Evolutionary conservation across 2,888 invertebrate genomes (phyloP).

Genomic region (Drosophila koepferae): DNA sequence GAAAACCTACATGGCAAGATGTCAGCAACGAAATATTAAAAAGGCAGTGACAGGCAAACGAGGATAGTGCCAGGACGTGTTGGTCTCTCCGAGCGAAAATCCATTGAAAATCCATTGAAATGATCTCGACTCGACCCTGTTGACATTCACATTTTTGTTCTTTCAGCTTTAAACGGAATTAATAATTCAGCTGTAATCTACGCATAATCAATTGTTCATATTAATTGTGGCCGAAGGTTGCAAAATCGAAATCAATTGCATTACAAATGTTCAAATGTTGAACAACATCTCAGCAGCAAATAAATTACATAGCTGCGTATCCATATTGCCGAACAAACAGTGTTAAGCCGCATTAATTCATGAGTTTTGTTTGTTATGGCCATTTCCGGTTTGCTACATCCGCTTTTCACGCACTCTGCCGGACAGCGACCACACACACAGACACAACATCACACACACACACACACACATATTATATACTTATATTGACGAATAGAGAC

Average conservation of each 20-base stretch:
- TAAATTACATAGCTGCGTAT: slow-evolving; percentile 49
- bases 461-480: background rate
- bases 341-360: slow-evolving; percentile 68
- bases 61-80: slow-evolving; percentile 38
- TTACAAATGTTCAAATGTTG: slow-evolving; percentile 27
- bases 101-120: slow-evolving; percentile 2
- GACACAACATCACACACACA: background rate
- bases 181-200: slow-evolving; percentile 35
- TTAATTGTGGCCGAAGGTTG: slow-evolving; percentile 3
- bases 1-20: slow-evolving; percentile 48
- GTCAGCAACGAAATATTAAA: slow-evolving; percentile 73
- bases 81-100: slow-evolving; percentile 15
- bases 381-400: slow-evolving; percentile 72
- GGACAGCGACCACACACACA: slow-evolving; percentile 30
- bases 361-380: slow-evolving; percentile 68
- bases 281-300: slow-evolving; percentile 37
- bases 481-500: slow-evolving; percentile 13
- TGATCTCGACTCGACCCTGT: slow-evolving; percentile 1
- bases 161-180: background rate
- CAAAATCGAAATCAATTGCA: slow-evolving; percentile 30
- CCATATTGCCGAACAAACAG: slow-evolving; percentile 31
- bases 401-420: slow-evolving; percentile 61
- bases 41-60: slow-evolving; percentile 54
- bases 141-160: background rate
- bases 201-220: slow-evolving; percentile 32